Conservation (phyloP, 2,888 invertebrate species). For the Eurytoma adleriae region DNA sequence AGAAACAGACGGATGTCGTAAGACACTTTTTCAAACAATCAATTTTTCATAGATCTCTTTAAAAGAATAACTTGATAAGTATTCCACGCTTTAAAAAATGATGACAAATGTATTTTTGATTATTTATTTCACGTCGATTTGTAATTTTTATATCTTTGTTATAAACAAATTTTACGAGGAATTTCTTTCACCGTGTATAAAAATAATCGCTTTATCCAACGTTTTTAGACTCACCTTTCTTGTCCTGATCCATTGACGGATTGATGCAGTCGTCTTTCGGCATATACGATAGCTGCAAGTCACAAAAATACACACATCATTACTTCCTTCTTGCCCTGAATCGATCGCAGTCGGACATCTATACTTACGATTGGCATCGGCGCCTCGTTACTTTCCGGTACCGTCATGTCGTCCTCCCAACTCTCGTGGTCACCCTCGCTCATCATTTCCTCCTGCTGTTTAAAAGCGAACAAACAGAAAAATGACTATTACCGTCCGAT, state of each 20-base stretch:
- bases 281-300: conserved; percentile 71
- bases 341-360: not conserved
- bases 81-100: too few species aligned
- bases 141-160: too few species aligned
- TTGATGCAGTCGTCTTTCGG: conserved; percentile 70
- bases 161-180: too few species aligned
- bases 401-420: conserved; percentile 74
- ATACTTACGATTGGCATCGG: conserved; percentile 71
- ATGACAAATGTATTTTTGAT: too few species aligned
- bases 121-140: too few species aligned
- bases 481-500: too few species aligned
- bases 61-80: too few species aligned
- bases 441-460: conserved; percentile 70
- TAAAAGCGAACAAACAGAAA: too few species aligned
- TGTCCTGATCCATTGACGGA: conserved; percentile 68
- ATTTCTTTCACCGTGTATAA: not conserved
- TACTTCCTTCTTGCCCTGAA: not conserved
- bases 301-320: conserved; percentile 6
- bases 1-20: too few species aligned
- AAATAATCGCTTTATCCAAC: not conserved
- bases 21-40: too few species aligned
- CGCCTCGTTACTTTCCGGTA: conserved; percentile 72
- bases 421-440: conserved; percentile 75
- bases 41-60: too few species aligned
- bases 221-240: conserved; percentile 66